phyloP scores from a whole-genome alignment of 2,797 vertebrate species.

The Pipistrellus pipistrellus region DNA sequence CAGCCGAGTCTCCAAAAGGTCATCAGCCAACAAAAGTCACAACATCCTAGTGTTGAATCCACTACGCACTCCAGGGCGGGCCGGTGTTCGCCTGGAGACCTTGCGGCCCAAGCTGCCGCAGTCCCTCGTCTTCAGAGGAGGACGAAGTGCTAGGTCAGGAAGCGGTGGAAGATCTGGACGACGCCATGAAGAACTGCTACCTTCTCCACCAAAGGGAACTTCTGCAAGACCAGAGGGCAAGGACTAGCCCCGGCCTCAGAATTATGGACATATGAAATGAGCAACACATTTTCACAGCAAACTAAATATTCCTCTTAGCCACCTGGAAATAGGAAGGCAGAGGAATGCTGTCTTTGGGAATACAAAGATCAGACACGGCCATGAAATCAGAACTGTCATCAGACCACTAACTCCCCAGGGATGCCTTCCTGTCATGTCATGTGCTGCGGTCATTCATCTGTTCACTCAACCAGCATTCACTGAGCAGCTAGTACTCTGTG shows the following conservation, averaged over 20 bases:
- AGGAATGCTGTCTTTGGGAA: neutral
- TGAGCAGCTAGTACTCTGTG: neutral
- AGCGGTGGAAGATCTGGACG: neutral
- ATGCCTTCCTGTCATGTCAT: neutral
- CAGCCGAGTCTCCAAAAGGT: constrained; percentile 8
- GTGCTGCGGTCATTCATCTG: neutral
- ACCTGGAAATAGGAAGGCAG: neutral
- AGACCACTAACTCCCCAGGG: neutral
- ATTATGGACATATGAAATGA: neutral
- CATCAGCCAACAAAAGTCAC: neutral
- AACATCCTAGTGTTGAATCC: neutral
- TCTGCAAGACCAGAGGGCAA: neutral
- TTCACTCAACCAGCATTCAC: constrained; percentile 20
- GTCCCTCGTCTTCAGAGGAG: constrained; percentile 13
- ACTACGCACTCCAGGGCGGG: neutral
- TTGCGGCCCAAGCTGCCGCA: neutral
- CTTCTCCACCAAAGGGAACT: neutral
- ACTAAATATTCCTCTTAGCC: neutral
- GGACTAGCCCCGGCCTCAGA: neutral
- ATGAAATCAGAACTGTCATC: neutral
- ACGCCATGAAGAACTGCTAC: neutral
- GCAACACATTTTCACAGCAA: constrained; percentile 38
- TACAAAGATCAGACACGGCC: neutral
- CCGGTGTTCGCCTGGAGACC: neutral
- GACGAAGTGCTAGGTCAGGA: constrained; percentile 41